These are phyloP conservation scores for Periophthalmus modestus DNA, from an alignment of 2,113 vertebrate species.

Conservation along the genomic window DNA sequence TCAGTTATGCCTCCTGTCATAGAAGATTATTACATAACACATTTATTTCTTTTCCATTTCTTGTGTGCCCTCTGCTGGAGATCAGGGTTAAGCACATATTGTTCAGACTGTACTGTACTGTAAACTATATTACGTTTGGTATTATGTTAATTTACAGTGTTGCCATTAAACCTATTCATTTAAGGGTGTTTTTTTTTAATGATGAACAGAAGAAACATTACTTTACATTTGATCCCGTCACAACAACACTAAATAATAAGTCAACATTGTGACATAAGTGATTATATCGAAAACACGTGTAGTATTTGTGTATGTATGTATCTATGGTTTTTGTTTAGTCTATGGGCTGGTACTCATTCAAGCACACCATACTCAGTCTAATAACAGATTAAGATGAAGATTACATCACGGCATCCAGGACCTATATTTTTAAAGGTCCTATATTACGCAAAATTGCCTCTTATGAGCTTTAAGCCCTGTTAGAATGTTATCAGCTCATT, in stretches of 20 bases:
- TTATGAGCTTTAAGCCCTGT: too few species aligned
- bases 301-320: background rate
- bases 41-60: constrained; percentile 43
- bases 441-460: too few species aligned
- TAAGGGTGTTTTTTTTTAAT: background rate
- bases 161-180: background rate
- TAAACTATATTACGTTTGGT: background rate
- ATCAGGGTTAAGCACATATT: constrained; percentile 38
- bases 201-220: background rate
- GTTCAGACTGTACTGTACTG: background rate
- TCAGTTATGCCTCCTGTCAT: background rate
- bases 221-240: background rate
- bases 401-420: too few species aligned
- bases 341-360: too few species aligned
- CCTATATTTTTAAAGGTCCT: too few species aligned
- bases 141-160: background rate
- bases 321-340: background rate
- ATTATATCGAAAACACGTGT: too few species aligned
- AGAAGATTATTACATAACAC: background rate
- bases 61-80: constrained; percentile 76
- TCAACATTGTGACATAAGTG: background rate
- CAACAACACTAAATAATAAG: too few species aligned
- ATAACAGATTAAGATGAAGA: too few species aligned
- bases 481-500: too few species aligned
- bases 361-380: too few species aligned